Evolutionary conservation across 2,888 invertebrate genomes (phyloP), one percentile per base, ranked within the genome.

Genomic region (Matsumyia berberina): DNA sequence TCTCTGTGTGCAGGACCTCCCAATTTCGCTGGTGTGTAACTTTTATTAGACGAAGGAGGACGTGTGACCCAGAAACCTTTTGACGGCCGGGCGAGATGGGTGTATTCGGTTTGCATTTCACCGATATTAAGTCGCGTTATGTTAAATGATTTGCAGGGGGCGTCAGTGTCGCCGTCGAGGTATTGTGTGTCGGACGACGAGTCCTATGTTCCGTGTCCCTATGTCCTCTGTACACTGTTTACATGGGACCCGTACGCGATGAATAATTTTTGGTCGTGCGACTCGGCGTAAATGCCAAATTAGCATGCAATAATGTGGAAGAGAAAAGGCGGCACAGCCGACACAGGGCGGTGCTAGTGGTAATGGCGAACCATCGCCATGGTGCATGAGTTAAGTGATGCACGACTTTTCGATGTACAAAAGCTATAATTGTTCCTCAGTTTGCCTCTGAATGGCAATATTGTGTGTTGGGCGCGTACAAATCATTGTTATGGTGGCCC

Each of bases 251-350:
- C 67, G 62, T 78, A 73, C 73, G 67, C 51, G 53, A 78, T 83
- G 83, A 85, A 85, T 85, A 80, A 80, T 85, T 80, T n/a, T 85
- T 66, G 74, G 74, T 80, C 55, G 66, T 85, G 60, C 58, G 74
- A 70, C 66, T 37, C 33, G 64, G 44, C 70, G 80, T 80, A 80
- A 85, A 80, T 72, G 80, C 80, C 79, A 80, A 85, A 85, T 85
- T 85, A 85, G 85, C 85, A 85, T 85, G 80, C 80, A 80, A 85
- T 85, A 80, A 80, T 80, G 76, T 67, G 79, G 73, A 69, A n/a
- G 1, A 24, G 55, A 70, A 70, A 70, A 58, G 57, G 69, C 73
- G 67, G 53, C 2, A 66, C 78, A 29, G 39, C 44, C n/a, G 17
- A 53, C 66, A 24, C 24, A 12, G n/a, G 9, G 35, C 9, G 37